phyloP scores from a whole-genome alignment of 2,113 vertebrate species.

The Tachuris rubrigastra region DNA sequence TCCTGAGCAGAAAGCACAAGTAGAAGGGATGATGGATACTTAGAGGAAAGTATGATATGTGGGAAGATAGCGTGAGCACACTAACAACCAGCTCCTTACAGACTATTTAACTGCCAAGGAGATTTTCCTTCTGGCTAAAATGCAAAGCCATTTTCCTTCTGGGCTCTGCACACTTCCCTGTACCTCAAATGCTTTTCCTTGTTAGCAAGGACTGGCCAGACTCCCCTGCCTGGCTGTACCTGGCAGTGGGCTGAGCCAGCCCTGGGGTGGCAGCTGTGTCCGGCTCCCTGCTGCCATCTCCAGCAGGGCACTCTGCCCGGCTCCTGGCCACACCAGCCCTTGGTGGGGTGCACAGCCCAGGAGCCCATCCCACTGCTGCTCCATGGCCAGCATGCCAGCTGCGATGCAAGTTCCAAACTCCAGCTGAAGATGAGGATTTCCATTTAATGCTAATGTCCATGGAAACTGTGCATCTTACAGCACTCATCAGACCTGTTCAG shows the following conservation, averaged over 20 bases:
- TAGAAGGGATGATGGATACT: not conserved
- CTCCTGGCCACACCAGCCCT: rapidly evolving
- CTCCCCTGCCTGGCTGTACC: rapidly evolving
- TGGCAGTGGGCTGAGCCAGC: rapidly evolving
- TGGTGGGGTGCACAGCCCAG: not conserved
- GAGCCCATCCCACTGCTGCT: not conserved
- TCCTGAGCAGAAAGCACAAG: not conserved
- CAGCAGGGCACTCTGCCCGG: rapidly evolving
- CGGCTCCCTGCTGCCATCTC: rapidly evolving
- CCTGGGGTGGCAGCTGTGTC: rapidly evolving
- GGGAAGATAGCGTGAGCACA: not conserved
- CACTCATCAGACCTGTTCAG: not conserved
- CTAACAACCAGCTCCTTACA: not conserved
- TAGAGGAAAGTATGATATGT: not conserved
- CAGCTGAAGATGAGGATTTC: not conserved
- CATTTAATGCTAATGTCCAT: not conserved
- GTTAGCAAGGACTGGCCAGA: not conserved
- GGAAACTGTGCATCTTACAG: not conserved
- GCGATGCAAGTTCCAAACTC: not conserved
- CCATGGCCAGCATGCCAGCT: not conserved
- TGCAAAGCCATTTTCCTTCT: not conserved
- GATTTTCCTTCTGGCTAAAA: not conserved
- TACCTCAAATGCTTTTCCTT: not conserved
- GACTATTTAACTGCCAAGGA: not conserved
- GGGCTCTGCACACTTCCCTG: not conserved